Evolutionary conservation across 2,797 vertebrate species (phyloP), one percentile per base, ranked within the genome.

Genomic region (Paedocypris micromegethes): DNA sequence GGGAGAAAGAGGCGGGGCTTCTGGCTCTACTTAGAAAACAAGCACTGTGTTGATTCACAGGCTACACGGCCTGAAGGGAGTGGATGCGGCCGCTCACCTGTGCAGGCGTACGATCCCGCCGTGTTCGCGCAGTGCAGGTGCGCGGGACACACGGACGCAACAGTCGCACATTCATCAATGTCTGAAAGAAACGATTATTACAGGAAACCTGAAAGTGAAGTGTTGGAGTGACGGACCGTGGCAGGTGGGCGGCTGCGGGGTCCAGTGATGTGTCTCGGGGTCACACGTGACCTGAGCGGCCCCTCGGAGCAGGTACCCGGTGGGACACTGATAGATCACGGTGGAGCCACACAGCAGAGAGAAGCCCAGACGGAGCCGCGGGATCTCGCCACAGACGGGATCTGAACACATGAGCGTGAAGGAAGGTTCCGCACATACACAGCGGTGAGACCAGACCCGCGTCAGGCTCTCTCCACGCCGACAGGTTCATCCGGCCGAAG

Each of bases 271-370:
- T 59, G 77, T 86, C 58, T 58, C 55, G 23, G 72, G 72, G 64
- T 91, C 85, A 80, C 90, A 92, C 72, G 78, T 85, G 78, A 91
- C 42, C 0, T 85, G 84, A 5, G 86, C 66, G n/a, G 86, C 75
- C 5, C 90, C 90, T 46, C 83, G 70, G 5, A 90, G 83, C 50
- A 69, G 70, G 64, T 87, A 90, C 40, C 91, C 90, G 54, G 80
- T 6, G 6, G 80, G 85, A 82, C 90, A 91, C 79, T 88, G 76
- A 75, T 88, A 91, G 23, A 90, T 71, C 70, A 91, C 72, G 38
- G 64, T 59, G 3, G 82, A 75, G 76, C 82, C 77, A 59, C 90
- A 92, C 9, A 88, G 82, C 75, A 89, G 62, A 1, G 83, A 90
- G 83, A 86, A 88, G 56, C 89, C 86, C 0, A 75, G 81, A 9